Base-by-base conservation (phyloP, 2,888 invertebrate species). In the Patella depressa region DNA sequence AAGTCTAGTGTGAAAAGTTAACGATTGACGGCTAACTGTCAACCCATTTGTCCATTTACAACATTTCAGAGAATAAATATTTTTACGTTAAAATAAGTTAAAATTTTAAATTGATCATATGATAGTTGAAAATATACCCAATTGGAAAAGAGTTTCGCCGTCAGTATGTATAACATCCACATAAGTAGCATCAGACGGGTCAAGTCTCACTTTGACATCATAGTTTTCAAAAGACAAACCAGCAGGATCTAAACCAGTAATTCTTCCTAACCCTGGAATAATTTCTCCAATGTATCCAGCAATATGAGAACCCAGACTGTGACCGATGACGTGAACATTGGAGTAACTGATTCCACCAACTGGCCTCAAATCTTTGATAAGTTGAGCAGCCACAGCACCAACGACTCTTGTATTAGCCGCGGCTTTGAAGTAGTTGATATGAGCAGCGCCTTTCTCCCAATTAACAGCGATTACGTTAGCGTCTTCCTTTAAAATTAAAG, bases 101-200 rank as follows among this genome's bases (percentile, higher is more conserved):
- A 7, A 45, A 45, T 45, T 45, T 4, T 45, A 45, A 45, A 45
- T 45, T 45, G 45, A 45, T 45, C 45, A 45, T 45, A 9, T 4
- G 5, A 65, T 57, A 65, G 19, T 3, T 34, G 15, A 29, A 17
- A n/a, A 34, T 70, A 55, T 29, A 75, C 75, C 75, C n/a, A 75
- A 71, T 71, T 78, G 71, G 1, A 72, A 17, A 7, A 78, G 53
- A 15, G 70, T 53, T 72, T 74, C 78, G 11, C 76, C 96, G 90
- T 97, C 96, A 0, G 97, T 96, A 90, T 97, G 97, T 87, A 97
- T 96, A 76, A 96, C 96, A 90, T 97, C 97, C 0, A 97, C 97
- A 82, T 96, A 94, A 85, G 94, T 93, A 0, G 97, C 97, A 88
- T 96, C 96, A 0, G 94, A 93, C 3, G 95, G 95, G 89, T 97